Base-by-base conservation (phyloP, 2,888 invertebrate species). In the Agrotis exclamationis region DNA sequence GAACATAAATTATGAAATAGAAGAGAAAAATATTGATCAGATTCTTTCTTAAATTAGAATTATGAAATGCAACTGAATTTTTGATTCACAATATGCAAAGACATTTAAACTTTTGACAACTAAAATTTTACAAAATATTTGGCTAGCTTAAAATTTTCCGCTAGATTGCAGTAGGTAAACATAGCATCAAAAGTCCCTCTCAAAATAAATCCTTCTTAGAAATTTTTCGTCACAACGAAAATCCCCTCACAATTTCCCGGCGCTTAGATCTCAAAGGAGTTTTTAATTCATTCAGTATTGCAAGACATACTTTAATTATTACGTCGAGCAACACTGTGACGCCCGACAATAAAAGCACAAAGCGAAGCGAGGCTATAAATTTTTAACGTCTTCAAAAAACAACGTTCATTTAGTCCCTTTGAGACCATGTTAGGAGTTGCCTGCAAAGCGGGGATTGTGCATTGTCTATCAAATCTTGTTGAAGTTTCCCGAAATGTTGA, bases 341-440 rank as follows among this genome's bases (percentile, higher is more conserved):
- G 81, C 83, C 84, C 85, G 83, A 86, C 93, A 91, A 89, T 94
- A 94, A 94, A 93, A 93, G 91, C 91, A 91, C 88, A 91, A 93
- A 92, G 93, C 89, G 87, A 87, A 84, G 86, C 84, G 87, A 76
- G 82, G 78, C 87, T 87, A 91, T 95, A 94, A 92, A 94, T 94
- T 93, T 94, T 95, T 95, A 94, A 95, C 90, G 92, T 92, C 92
- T 91, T 93, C 90, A 89, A 90, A 88, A 93, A 93, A 92, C 91
- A 88, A 80, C 86, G 88, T 90, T 90, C 91, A 89, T 90, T 92
- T 90, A 89, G 89, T 89, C 89, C 88, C 91, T 91, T 90, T 91
- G 90, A 85, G 84, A 85, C 60, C 60, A 50, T 22, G 67, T 79
- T 79, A 63, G 56, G 60, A 64, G 70, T 75, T 58, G 56, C 64